Base-by-base conservation (phyloP, 2,797 vertebrate genomes). In the Melanotaenia pygmaea region DNA sequence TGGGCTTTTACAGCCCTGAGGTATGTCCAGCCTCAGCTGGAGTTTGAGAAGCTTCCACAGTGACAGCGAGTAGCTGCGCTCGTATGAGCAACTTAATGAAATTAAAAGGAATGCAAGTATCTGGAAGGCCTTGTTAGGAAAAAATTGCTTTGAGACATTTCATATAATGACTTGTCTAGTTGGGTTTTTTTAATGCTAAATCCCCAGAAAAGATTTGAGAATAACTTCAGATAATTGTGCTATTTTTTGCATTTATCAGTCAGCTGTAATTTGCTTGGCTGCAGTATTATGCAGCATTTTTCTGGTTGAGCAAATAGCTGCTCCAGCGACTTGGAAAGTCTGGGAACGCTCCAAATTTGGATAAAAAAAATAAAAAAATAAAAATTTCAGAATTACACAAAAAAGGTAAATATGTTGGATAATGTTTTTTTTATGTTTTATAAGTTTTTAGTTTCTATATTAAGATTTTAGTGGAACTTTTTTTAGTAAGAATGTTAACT, bases 1-100 rank as follows among this genome's bases (percentile, higher is more conserved):
- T 79, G 84, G 73, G 86, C 78, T 20, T 87, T 85, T 77, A 64
- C 70, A 86, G 77, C 84, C 85, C 59, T 7, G 64, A 71, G 83
- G 81, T 85, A 53, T 78, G 78, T 77, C 82, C 81, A 64, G 82
- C 64, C 77, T 77, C 47, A 69, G 76, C 86, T 68, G 75, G 82
- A 81, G 85, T 86, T 87, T 82, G 81, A 87, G 82, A 88, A 82
- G 83, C 81, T 66, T 78, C 81, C 70, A 62, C 79, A 37, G 63
- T 67, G 78, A 86, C 83, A 76, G 79, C 59, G 50, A 84, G 73
- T 70, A 56, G 85, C 90, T 75, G 72, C 30, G 73, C 71, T 75
- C 60, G 53, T 75, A 76, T 62, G 80, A 82, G 72, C 75, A 74
- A 64, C 82, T 83, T 88, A 80, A 91, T 89, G 79, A 71, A 87